Conservation (phyloP, 2,797 vertebrate species). For the Coracias cyanogaster region DNA sequence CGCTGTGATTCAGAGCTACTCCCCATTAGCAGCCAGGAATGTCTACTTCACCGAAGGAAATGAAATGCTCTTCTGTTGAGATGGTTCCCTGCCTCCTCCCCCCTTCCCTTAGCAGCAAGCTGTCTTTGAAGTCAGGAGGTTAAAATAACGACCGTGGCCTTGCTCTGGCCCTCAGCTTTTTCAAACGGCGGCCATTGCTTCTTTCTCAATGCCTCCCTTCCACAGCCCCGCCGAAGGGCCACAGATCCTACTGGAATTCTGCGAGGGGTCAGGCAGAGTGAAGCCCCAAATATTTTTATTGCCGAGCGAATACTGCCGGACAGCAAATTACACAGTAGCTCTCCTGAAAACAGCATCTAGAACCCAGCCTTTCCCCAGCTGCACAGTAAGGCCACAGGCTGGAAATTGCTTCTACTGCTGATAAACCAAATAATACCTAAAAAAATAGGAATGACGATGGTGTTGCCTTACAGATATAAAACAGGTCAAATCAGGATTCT, state of each 20-base stretch:
- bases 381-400: slow-evolving; percentile 60
- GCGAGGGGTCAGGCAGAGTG: neutral
- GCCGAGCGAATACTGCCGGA: neutral
- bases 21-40: slow-evolving; percentile 85
- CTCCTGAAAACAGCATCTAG: neutral
- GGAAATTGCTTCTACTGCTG: slow-evolving; percentile 57
- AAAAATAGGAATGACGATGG: neutral
- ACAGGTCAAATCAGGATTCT: slow-evolving; percentile 83
- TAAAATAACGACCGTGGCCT: slow-evolving; percentile 85
- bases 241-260: neutral
- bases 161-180: slow-evolving; percentile 68
- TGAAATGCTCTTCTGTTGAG: slow-evolving; percentile 88
- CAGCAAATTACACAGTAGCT: neutral
- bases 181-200: slow-evolving; percentile 77
- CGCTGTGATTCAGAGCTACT: slow-evolving; percentile 85
- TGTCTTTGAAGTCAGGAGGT: slow-evolving; percentile 89
- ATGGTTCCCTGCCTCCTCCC: slow-evolving; percentile 65
- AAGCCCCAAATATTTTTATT: neutral
- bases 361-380: slow-evolving; percentile 9
- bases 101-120: slow-evolving; percentile 56
- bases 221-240: neutral
- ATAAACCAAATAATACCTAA: slow-evolving; percentile 45
- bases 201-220: neutral
- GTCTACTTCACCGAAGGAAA: slow-evolving; percentile 84
- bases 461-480: slow-evolving; percentile 73